Evolutionary conservation across 2,888 invertebrate genomes (phyloP).

Genomic region (Macrosoma leucophasiata): DNA sequence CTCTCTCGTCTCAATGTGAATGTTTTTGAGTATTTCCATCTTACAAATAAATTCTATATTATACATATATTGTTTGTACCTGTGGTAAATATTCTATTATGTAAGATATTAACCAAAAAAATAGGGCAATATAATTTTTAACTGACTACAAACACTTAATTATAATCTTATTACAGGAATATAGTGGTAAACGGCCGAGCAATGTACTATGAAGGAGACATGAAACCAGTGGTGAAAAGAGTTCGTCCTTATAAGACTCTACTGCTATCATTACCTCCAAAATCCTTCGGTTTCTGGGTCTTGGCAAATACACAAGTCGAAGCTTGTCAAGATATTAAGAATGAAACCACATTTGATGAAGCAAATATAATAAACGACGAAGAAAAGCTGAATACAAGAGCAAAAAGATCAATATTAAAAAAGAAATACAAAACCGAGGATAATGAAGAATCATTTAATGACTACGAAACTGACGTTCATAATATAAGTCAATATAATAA

Average conservation of each 20-base stretch:
- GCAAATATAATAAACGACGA: constrained; percentile 22
- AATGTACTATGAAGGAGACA: constrained; percentile 74
- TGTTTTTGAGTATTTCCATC: too few relatives aligned
- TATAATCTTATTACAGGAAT: constrained; percentile 56
- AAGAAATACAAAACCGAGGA: constrained; percentile 30
- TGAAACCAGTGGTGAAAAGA: constrained; percentile 70
- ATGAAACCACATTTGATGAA: constrained; percentile 28
- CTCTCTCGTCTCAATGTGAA: too few relatives aligned
- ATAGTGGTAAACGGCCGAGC: constrained; percentile 79
- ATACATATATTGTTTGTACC: too few relatives aligned
- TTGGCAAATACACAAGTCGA: constrained; percentile 79
- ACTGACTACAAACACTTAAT: background rate
- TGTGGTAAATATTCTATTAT: too few relatives aligned
- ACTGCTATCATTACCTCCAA: constrained; percentile 77
- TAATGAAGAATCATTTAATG: constrained; percentile 23
- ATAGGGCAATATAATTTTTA: too few relatives aligned
- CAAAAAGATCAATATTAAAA: constrained; percentile 39
- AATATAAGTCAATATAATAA: constrained; percentile 27
- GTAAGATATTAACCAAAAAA: too few relatives aligned
- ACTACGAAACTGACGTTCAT: constrained; percentile 29
- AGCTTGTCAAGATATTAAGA: constrained; percentile 60
- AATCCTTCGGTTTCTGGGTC: constrained; percentile 85
- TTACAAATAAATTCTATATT: too few relatives aligned
- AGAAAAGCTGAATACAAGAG: constrained; percentile 29
- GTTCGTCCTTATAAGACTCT: constrained; percentile 71